Conservation (phyloP, 2,113 vertebrate genomes). For the Eclectus roratus region DNA sequence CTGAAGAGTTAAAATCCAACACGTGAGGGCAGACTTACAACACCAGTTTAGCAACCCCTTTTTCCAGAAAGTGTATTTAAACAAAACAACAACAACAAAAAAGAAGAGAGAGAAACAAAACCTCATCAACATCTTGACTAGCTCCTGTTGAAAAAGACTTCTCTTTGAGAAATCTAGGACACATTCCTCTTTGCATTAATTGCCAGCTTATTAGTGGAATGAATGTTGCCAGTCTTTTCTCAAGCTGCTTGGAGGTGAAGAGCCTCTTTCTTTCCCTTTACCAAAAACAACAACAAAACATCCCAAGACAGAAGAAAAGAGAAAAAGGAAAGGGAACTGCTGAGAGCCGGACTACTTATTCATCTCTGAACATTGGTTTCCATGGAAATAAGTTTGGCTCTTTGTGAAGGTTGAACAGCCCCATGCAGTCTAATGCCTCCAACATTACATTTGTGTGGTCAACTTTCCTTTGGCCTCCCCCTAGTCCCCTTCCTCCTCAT, state of each 20-base stretch:
- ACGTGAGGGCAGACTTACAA: conserved; percentile 64
- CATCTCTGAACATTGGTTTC: conserved; percentile 66
- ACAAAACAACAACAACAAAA: background rate
- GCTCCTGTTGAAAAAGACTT: conserved; percentile 33
- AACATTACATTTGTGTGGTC: conserved; percentile 65
- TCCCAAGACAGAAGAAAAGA: conserved; percentile 57
- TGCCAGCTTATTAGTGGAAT: conserved; percentile 59
- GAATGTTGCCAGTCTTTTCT: conserved; percentile 46
- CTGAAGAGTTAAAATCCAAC: conserved; percentile 43
- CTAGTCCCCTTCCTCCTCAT: background rate
- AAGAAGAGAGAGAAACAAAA: background rate
- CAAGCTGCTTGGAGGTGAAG: conserved; percentile 14
- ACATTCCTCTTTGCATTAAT: conserved; percentile 52
- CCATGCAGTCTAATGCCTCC: conserved; percentile 37
- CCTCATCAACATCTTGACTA: conserved; percentile 39
- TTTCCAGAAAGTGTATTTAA: background rate
- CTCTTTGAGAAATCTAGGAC: conserved; percentile 44
- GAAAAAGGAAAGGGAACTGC: conserved; percentile 65
- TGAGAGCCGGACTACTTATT: conserved; percentile 60
- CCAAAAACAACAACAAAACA: conserved; percentile 67
- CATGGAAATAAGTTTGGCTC: conserved; percentile 73
- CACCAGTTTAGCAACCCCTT: background rate
- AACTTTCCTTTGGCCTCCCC: conserved; percentile 52
- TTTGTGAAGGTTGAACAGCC: conserved; percentile 57
- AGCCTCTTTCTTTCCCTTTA: conserved; percentile 43